These are phyloP conservation scores for Dendronephthya gigantea DNA, from an alignment of 64 coral and sea anemone species.

Conservation along the genomic window DNA sequence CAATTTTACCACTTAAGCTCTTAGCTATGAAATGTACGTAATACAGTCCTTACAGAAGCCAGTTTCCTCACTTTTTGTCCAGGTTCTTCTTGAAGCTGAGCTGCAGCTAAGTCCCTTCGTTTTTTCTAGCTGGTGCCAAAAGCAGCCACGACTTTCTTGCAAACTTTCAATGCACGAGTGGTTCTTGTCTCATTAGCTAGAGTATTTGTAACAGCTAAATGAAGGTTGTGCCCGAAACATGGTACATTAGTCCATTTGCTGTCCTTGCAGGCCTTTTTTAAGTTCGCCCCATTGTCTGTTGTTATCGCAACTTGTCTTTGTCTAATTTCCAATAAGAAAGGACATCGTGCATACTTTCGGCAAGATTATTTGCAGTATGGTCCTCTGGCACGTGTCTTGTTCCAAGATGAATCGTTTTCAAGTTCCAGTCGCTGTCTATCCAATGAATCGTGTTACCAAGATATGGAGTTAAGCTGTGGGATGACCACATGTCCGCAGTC, in stretches of 20 bases:
- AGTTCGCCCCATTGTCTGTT: neutral
- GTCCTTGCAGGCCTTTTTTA: neutral
- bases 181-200: neutral
- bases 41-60: neutral
- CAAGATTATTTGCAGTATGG: slow-evolving; percentile 2
- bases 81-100: slow-evolving; percentile 6
- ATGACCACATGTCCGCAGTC: slow-evolving; percentile 17
- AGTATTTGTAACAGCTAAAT: neutral
- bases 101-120: neutral
- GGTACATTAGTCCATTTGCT: neutral
- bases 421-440: slow-evolving; percentile 19
- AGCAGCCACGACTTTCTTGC: neutral
- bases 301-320: neutral
- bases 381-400: neutral
- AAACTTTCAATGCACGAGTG: neutral
- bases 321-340: neutral
- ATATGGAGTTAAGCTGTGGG: neutral
- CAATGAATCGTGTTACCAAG: neutral
- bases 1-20: neutral
- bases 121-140: slow-evolving; percentile 6
- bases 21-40: no score
- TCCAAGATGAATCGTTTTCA: neutral
- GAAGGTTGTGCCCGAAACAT: slow-evolving; percentile 6
- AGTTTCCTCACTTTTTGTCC: slow-evolving; percentile 7
- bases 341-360: neutral